These are phyloP conservation scores for Cyphomyrus plagiostoma DNA, from an alignment of 2,113 vertebrate genomes.

Conservation along the genomic window DNA sequence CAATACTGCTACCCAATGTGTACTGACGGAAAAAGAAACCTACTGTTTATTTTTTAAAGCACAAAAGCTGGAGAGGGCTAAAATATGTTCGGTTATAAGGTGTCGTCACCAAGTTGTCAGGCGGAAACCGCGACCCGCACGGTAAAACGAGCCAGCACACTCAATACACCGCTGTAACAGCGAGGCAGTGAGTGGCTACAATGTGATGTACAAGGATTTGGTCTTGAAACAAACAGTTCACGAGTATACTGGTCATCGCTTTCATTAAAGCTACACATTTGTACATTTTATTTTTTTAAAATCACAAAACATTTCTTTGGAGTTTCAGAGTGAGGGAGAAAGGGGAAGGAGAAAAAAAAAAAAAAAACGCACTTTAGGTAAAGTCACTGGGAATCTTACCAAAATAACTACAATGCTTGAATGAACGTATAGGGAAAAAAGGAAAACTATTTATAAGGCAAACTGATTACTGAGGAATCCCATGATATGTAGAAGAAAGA, in stretches of 20 bases:
- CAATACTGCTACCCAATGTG: not conserved
- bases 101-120: not conserved
- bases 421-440: not conserved
- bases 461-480: conserved; percentile 24
- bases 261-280: conserved; percentile 17
- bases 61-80: not conserved
- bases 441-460: not conserved
- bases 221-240: not conserved
- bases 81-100: not conserved
- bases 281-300: conserved; percentile 17
- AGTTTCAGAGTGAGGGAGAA: conserved; percentile 24
- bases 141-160: not conserved
- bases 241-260: not conserved
- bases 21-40: not conserved
- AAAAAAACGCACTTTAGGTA: not conserved
- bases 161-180: not conserved
- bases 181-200: not conserved
- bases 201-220: not conserved
- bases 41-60: not conserved
- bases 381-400: conserved; percentile 9
- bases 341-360: not conserved
- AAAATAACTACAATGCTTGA: conserved; percentile 6
- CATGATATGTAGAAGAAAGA: conserved; percentile 22
- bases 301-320: conserved; percentile 43
- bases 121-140: not conserved